Evolutionary conservation across 2,113 vertebrate species (phyloP).

Genomic region (Zosterops hypoxanthus): DNA sequence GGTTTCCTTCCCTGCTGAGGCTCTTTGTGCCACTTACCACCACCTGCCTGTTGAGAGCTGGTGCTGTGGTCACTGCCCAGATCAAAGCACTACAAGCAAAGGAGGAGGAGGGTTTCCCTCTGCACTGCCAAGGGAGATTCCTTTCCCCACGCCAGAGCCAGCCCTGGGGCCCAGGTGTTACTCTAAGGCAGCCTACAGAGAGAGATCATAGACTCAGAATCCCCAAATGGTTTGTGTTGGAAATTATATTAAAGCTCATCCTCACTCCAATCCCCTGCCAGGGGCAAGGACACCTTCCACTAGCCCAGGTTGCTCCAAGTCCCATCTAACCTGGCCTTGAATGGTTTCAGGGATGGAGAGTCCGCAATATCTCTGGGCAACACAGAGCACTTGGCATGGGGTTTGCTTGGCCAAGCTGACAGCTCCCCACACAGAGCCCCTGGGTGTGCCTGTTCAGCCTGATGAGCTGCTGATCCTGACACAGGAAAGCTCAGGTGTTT

Average conservation of each 20-base stretch:
- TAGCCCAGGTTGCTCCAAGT: not conserved
- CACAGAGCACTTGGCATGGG: fast-evolving
- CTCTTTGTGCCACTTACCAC: not conserved
- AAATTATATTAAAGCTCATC: not conserved
- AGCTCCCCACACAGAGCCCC: not conserved
- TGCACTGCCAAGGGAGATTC: not conserved
- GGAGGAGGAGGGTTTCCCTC: not conserved
- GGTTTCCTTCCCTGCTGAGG: not conserved
- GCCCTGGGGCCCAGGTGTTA: not conserved
- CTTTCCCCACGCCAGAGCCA: not conserved
- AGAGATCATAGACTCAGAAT: not conserved
- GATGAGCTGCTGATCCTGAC: not conserved
- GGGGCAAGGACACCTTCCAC: not conserved
- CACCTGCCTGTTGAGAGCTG: not conserved
- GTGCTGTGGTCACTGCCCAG: not conserved
- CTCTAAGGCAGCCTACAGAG: not conserved
- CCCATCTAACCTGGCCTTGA: not conserved
- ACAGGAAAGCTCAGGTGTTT: not conserved
- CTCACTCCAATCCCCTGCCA: not conserved
- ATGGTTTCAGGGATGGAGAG: not conserved
- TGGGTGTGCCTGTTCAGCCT: not conserved
- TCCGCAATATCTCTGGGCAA: not conserved
- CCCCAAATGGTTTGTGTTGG: not conserved
- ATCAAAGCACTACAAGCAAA: not conserved
- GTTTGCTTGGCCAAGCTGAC: not conserved